Base-by-base conservation (phyloP, 1,140 invertebrate genomes). In the Atta cephalotes region DNA sequence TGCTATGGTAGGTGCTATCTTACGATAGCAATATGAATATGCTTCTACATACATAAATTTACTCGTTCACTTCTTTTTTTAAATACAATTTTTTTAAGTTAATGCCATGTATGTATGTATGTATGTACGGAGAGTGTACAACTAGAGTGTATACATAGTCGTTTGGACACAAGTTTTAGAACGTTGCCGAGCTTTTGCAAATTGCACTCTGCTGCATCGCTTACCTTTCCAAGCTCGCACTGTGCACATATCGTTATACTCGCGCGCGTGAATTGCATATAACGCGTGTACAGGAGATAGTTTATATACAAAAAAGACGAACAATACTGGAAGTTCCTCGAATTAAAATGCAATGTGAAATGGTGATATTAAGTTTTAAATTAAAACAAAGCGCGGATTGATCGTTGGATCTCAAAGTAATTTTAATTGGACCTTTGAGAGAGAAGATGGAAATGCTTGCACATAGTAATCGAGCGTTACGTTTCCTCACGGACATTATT, bases 381-480 rank as follows among this genome's bases (percentile, higher is more conserved):
- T 53, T 31, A 65, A 79, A 68, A 89, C 63, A 53, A 58, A 35
- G 58, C 66, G 39, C 35, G 88, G n/a, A 2, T 10, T n/a, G 21
- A 89, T 53, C 66, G 60, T 81, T 72, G 63, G 28, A 60, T 25
- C 35, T 80, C 31, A 28, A 80, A 85, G 62, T 66, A 53, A 51
- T 49, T 63, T 84, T 76, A 85, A 62, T 25, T 60, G 66, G 14
- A n/a, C 18, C 21, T 51, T 14, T 35, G 45, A 51, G 28, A 77
- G 45, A 78, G 65, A 89, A 35, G 25, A 51, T 10, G 18, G 49
- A 77, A 88, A 89, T 88, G 35, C 14, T 78, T 56, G 56, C 70
- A 89, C 71, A 82, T 79, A 77, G 56, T 53, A 77, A 62, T 87
- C 66, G 77, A 49, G 66, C 60, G 62, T 2, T 45, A 3, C 51